Evolutionary conservation across 92 coral and sea anemone species (phyloP).

Genomic region (Epizoanthus ramosus): DNA sequence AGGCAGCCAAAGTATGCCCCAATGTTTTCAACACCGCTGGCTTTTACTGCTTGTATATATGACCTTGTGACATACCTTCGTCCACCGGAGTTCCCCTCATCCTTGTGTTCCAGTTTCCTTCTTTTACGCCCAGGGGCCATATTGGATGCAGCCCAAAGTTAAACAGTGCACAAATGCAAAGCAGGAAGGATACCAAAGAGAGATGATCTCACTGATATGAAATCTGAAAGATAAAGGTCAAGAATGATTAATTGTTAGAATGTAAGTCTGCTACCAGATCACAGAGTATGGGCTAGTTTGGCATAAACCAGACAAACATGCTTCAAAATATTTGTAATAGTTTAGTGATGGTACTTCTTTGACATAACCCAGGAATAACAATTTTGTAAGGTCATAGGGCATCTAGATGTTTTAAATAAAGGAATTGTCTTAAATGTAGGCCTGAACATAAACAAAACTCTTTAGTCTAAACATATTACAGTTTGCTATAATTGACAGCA

Average conservation of each 20-base stretch:
- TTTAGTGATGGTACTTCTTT: background rate
- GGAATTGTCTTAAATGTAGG: constrained; percentile 4
- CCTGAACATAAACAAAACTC: constrained; percentile 17
- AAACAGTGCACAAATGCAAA: no score
- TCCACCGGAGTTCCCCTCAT: background rate
- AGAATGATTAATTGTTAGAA: background rate
- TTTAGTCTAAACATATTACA: constrained; percentile 20
- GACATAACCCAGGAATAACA: background rate
- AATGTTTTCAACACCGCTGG: constrained; percentile 81
- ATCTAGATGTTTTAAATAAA: background rate
- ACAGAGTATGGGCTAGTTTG: background rate
- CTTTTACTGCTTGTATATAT: constrained; percentile 59
- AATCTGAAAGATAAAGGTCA: background rate
- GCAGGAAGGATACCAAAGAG: background rate
- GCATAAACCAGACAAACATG: background rate
- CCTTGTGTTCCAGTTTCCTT: constrained; percentile 18
- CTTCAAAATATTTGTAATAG: background rate
- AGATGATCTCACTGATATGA: constrained; percentile 2
- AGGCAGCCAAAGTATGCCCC: constrained; percentile 85
- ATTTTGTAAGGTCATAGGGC: background rate
- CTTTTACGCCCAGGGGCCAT: constrained; percentile 68
- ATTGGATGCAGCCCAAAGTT: constrained; percentile 9
- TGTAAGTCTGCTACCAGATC: constrained; percentile 15
- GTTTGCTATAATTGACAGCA: background rate
- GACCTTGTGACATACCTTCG: constrained; percentile 81